Evolutionary conservation across 2,888 invertebrate genomes (phyloP), one percentile per base, ranked within the genome.

Genomic region (Chrysolina oricalcia): DNA sequence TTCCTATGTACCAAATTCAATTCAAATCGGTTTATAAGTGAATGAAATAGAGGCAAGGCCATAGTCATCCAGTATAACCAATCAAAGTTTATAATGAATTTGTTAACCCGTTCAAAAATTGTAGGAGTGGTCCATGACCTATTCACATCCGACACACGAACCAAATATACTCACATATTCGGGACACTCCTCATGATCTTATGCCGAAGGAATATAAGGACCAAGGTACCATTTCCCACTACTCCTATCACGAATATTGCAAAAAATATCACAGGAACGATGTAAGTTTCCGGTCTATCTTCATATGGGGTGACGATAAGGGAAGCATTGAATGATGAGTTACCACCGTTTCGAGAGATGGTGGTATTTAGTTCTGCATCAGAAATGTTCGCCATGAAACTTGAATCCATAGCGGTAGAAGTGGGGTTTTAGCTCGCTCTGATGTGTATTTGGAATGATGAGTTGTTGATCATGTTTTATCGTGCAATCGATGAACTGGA

Each of bases 111-210:
- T 27, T 27, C 27, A 27, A 5, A 27, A 27, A 5, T 2, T 27
- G 27, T 27, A 5, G 27, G 27, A 27, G 27, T 27, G 5, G 27
- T 27, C 27, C 27, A 27, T 3, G 27, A 5, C 27, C 2, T 27
- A 3, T 3, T 27, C 27, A 27, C 27, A 27, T 5, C 2, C 27
- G 27, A 3, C 5, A 27, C 3, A 10, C 40, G 27, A 9, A 17
- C 35, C 46, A n/a, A 6, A 11, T n/a, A 48, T 62, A 90, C 91
- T 92, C 88, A 93, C 90, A 94, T 95, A 84, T 97, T 97, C 0
- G 97, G 96, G 0, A 95, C 94, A 87, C 95, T 96, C 77, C 96
- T 90, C 95, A 97, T 95, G 35, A 93, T 93, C 78, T 94, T 91
- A 85, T 96, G 95, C 50, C 93, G 89, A 5, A 94, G 88, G 81